phyloP scores from a whole-genome alignment of 2,888 invertebrate species.

The Ptilodon capucinus region DNA sequence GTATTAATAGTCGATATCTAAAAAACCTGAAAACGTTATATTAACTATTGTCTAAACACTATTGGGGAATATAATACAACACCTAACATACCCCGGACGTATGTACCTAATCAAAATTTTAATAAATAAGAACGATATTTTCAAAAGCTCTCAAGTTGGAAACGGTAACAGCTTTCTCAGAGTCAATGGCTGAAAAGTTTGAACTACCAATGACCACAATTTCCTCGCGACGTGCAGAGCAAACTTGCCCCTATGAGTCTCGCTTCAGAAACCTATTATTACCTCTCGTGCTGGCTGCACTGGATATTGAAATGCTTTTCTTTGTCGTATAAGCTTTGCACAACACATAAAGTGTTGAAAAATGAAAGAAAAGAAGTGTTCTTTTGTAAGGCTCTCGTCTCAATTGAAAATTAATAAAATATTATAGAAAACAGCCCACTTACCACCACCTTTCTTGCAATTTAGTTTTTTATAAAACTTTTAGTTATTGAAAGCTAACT shows the following conservation, averaged over 20 bases:
- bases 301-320: slow-evolving; percentile 26
- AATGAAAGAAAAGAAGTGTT: background rate
- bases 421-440: too few relatives aligned
- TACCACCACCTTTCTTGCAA: too few relatives aligned
- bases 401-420: too few relatives aligned
- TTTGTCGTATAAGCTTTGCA: slow-evolving; percentile 9
- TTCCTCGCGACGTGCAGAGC: slow-evolving; percentile 19
- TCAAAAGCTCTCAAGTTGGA: slow-evolving; percentile 17
- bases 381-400: too few relatives aligned
- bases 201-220: slow-evolving; percentile 28
- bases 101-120: slow-evolving; percentile 24
- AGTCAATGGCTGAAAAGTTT: slow-evolving; percentile 28
- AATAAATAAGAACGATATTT: slow-evolving; percentile 19
- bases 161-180: slow-evolving; percentile 19
- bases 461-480: too few relatives aligned
- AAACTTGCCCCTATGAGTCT: slow-evolving; percentile 18
- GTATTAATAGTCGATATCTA: too few relatives aligned
- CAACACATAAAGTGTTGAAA: slow-evolving; percentile 2
- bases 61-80: too few relatives aligned
- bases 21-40: too few relatives aligned
- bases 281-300: slow-evolving; percentile 20
- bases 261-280: slow-evolving; percentile 32
- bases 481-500: too few relatives aligned
- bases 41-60: too few relatives aligned
- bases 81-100: slow-evolving; percentile 7